A percentile compares a stretch with the other conserved stretches of the same genome.
These are phyloP conservation scores for Dioctria linearis DNA, from an alignment of 2,888 invertebrate genomes.

Conservation along the genomic window DNA sequence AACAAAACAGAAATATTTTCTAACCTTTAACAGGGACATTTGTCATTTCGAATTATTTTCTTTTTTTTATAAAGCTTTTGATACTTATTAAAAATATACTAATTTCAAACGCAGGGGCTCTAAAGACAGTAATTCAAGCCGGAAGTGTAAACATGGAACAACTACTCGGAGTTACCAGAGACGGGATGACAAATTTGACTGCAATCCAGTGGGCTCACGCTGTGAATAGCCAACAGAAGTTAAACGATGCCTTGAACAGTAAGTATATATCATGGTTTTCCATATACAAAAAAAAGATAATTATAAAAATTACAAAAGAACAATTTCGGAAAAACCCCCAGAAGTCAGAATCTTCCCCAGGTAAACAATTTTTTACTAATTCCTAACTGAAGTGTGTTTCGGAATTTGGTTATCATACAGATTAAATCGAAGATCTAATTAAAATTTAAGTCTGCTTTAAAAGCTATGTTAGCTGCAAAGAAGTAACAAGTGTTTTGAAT, in stretches of 20 bases:
- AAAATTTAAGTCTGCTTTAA: too few species aligned
- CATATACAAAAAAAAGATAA: too few species aligned
- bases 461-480: too few species aligned
- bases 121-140: background rate
- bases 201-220: slow-evolving; percentile 89
- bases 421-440: too few species aligned
- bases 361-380: too few species aligned
- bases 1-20: background rate
- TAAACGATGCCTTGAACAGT: slow-evolving; percentile 77
- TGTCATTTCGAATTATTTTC: background rate
- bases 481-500: too few species aligned
- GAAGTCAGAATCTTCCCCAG: too few species aligned
- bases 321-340: too few species aligned
- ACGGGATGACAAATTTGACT: slow-evolving; percentile 75
- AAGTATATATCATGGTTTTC: slow-evolving; percentile 59
- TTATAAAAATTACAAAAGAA: too few species aligned
- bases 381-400: too few species aligned
- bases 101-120: slow-evolving; percentile 42
- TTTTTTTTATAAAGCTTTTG: background rate
- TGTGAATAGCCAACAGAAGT: slow-evolving; percentile 79
- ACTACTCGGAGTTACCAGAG: background rate
- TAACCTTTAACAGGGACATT: background rate
- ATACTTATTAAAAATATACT: slow-evolving; percentile 31
- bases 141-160: background rate
- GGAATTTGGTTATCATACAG: too few species aligned